These are phyloP conservation scores for Plecotus auritus DNA, from an alignment of 2,113 vertebrate genomes.

Conservation along the genomic window DNA sequence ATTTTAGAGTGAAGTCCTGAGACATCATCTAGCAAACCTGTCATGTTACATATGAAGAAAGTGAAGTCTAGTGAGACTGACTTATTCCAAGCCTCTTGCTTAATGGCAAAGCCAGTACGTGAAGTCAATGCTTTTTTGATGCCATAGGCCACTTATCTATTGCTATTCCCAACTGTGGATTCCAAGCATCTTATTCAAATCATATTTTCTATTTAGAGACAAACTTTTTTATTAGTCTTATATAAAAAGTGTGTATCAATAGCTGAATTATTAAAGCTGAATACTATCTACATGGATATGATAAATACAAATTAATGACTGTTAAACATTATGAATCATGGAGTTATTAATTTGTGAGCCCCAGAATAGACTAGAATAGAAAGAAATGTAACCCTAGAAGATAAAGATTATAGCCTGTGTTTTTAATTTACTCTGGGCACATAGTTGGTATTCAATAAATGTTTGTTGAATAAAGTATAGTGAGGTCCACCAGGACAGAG, in stretches of 20 bases:
- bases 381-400: background rate
- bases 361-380: background rate
- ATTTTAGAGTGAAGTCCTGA: constrained; percentile 2
- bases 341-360: background rate
- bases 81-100: background rate
- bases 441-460: background rate
- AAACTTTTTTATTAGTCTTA: background rate
- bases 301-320: background rate
- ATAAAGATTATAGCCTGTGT: background rate
- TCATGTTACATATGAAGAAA: background rate
- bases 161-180: background rate
- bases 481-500: background rate
- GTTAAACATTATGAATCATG: background rate
- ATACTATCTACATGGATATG: background rate
- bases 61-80: background rate
- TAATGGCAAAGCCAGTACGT: background rate
- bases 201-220: background rate
- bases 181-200: background rate
- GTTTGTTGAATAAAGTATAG: background rate
- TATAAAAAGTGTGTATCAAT: background rate
- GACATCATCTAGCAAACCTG: background rate
- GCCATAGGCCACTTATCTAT: background rate
- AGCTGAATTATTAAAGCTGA: background rate
- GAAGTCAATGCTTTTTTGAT: background rate
- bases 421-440: background rate